Percentiles rank a stretch among this genome's conserved stretches.
These are phyloP conservation scores for Zaprionus capensis DNA, from an alignment of 1,140 invertebrate genomes.

Conservation along the genomic window DNA sequence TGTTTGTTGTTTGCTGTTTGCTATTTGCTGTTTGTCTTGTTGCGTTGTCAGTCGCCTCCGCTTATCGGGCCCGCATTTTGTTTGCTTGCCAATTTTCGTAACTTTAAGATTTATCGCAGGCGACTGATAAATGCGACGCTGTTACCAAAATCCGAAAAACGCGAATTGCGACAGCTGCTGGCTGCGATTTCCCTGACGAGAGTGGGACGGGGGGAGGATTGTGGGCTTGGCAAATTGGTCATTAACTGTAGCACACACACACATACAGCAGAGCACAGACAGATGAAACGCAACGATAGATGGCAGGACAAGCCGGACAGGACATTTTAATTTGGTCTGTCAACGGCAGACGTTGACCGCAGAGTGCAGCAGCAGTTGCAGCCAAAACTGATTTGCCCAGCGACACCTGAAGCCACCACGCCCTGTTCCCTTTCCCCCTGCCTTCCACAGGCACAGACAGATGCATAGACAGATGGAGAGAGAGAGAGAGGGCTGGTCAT, in stretches of 20 bases:
- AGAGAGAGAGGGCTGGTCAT: not conserved
- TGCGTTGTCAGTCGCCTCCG: constrained; percentile 20
- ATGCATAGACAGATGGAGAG: not conserved
- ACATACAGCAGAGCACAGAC: constrained; percentile 15
- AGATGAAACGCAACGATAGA: constrained; percentile 31
- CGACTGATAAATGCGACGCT: constrained; percentile 49
- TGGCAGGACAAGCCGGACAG: constrained; percentile 39
- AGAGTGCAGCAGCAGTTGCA: constrained; percentile 57
- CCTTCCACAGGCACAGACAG: not conserved
- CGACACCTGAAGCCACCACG: constrained; percentile 61
- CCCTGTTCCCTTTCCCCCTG: not conserved
- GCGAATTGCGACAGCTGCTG: constrained; percentile 68
- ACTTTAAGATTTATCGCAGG: constrained; percentile 63
- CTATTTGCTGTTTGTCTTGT: constrained; percentile 39
- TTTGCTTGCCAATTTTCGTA: constrained; percentile 59
- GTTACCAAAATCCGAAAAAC: constrained; percentile 60
- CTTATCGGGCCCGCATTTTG: constrained; percentile 49
- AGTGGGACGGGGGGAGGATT: not conserved
- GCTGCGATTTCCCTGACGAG: constrained; percentile 1
- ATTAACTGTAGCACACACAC: constrained; percentile 65
- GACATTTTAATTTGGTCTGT: constrained; percentile 81
- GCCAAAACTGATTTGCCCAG: constrained; percentile 69
- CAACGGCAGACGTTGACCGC: constrained; percentile 70
- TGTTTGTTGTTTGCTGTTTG: constrained; percentile 30
- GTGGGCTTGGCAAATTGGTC: constrained; percentile 71